Percentiles rank a stretch among this genome's conserved stretches.
phyloP scores from a whole-genome alignment of 2,888 invertebrate genomes.

The Glyphotaelius pellucidus region DNA sequence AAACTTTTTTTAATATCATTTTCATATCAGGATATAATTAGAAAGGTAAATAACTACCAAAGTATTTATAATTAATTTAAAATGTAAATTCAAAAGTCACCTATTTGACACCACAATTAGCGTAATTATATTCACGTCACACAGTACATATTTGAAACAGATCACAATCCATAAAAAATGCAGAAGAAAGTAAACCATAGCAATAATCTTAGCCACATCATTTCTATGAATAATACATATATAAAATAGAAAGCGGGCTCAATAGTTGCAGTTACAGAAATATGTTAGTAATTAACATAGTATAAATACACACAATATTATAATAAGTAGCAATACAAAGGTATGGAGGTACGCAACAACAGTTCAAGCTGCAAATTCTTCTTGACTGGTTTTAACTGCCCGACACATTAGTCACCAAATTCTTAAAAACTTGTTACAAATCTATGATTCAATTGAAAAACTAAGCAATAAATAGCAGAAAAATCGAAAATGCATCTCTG shows the following conservation, averaged over 20 bases:
- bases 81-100: neutral
- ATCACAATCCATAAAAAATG: neutral
- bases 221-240: neutral
- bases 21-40: neutral
- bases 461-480: neutral
- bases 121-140: neutral
- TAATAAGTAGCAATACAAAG: neutral
- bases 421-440: neutral
- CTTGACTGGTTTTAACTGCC: neutral
- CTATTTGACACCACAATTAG: neutral
- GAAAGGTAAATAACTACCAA: neutral
- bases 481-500: neutral
- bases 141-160: neutral
- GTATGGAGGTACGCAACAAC: neutral
- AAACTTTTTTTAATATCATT: neutral
- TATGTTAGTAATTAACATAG: conserved; percentile 28
- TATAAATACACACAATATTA: neutral
- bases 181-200: neutral
- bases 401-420: neutral
- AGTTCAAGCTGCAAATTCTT: neutral
- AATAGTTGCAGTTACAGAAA: conserved; percentile 47
- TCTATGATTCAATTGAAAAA: neutral
- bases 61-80: neutral
- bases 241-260: conserved; percentile 41
- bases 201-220: neutral